phyloP scores from a whole-genome alignment of 2,797 vertebrate genomes.

The Thalassophryne amazonica region DNA sequence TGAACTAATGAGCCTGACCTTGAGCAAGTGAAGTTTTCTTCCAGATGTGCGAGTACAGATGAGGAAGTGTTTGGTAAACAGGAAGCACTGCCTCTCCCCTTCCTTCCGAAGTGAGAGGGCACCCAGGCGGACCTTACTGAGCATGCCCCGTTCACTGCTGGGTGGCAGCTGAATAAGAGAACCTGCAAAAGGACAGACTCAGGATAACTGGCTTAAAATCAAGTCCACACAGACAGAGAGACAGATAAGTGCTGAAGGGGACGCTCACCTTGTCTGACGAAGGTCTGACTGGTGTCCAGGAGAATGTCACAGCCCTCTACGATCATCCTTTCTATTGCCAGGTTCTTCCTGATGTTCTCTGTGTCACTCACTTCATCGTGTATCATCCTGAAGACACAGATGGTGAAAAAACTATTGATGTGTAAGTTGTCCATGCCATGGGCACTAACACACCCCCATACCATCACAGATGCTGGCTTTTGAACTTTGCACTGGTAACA shows the following conservation, averaged over 20 bases:
- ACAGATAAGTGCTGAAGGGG: neutral
- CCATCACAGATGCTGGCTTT: no score
- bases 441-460: no score
- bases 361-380: constrained; percentile 97
- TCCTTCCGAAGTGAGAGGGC: constrained; percentile 92
- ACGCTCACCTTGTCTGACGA: constrained; percentile 89
- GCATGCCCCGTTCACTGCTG: constrained; percentile 89
- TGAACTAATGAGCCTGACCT: constrained; percentile 74
- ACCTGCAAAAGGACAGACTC: constrained; percentile 66
- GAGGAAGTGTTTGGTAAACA: constrained; percentile 97
- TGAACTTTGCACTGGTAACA: no score
- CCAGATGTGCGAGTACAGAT: constrained; percentile 95
- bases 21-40: constrained; percentile 94
- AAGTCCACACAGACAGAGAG: no score
- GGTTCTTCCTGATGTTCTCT: constrained; percentile 94
- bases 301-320: constrained; percentile 95
- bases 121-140: constrained; percentile 92
- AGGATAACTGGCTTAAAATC: fast-evolving
- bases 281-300: constrained; percentile 92
- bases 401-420: no score
- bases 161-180: constrained; percentile 95
- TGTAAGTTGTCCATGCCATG: no score
- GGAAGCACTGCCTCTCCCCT: constrained; percentile 94
- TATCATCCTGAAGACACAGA: constrained; percentile 85
- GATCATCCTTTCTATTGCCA: constrained; percentile 93